phyloP scores from a whole-genome alignment of 2,113 vertebrate genomes.

The Emydura subglobosa region DNA sequence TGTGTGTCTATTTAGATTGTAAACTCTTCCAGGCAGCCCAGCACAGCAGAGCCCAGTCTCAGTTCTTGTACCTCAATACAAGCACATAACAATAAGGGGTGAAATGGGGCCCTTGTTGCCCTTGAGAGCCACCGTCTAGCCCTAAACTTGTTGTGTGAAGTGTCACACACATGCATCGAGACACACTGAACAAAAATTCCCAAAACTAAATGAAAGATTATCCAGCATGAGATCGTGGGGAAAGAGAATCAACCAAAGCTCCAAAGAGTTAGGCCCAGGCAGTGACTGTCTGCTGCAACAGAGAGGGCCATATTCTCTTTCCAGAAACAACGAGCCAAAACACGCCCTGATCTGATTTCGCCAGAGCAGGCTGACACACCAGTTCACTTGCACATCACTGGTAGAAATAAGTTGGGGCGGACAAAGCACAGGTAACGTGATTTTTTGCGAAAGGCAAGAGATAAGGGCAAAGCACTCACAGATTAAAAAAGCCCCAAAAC shows the following conservation, averaged over 20 bases:
- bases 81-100: neutral
- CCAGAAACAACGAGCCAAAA: constrained; percentile 36
- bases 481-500: neutral
- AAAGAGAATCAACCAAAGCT: neutral
- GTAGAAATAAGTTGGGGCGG: constrained; percentile 19
- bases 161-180: neutral
- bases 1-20: neutral
- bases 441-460: constrained; percentile 7
- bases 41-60: neutral
- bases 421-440: neutral
- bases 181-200: neutral
- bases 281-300: neutral
- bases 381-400: neutral
- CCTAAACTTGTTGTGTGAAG: neutral
- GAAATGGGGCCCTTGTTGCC: neutral
- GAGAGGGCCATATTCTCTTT: constrained; percentile 26
- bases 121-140: neutral
- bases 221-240: neutral
- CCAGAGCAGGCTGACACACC: neutral
- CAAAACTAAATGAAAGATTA: neutral
- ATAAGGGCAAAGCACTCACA: neutral
- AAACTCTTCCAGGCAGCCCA: neutral
- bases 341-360: neutral
- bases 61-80: neutral
- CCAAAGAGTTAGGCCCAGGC: neutral